Conservation (phyloP, 2,888 invertebrate species). For the Eupeodes luniger region DNA sequence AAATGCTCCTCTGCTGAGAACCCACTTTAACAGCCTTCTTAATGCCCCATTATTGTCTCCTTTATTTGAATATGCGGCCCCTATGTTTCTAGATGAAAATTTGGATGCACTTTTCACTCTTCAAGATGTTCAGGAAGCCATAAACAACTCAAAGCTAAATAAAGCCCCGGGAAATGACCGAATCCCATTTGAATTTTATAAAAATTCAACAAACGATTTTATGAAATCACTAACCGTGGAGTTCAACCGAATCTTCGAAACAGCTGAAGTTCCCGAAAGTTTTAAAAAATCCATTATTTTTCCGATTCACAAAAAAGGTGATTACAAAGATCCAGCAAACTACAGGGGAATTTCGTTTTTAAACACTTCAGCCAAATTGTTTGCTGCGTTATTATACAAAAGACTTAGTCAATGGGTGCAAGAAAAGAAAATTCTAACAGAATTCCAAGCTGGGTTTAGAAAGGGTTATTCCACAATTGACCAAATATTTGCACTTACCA, state of each 20-base stretch:
- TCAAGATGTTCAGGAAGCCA: not conserved
- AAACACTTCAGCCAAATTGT: no score
- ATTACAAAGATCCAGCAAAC: no score
- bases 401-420: no score
- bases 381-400: no score
- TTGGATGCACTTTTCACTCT: not conserved
- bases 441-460: no score
- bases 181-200: conserved; percentile 2
- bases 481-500: no score
- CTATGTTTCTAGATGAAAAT: not conserved
- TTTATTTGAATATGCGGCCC: not conserved
- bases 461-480: no score
- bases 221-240: not conserved
- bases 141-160: not conserved
- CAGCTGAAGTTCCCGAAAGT: not conserved
- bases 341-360: no score
- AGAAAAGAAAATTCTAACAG: no score
- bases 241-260: not conserved
- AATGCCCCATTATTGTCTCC: not conserved
- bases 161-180: not conserved
- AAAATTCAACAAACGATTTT: conserved; percentile 10
- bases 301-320: no score
- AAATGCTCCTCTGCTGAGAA: conserved; percentile 6
- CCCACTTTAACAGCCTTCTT: conserved; percentile 6
- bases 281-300: not conserved